phyloP scores from a whole-genome alignment of 2,113 vertebrate genomes.

The Oncorhynchus tshawytscha region DNA sequence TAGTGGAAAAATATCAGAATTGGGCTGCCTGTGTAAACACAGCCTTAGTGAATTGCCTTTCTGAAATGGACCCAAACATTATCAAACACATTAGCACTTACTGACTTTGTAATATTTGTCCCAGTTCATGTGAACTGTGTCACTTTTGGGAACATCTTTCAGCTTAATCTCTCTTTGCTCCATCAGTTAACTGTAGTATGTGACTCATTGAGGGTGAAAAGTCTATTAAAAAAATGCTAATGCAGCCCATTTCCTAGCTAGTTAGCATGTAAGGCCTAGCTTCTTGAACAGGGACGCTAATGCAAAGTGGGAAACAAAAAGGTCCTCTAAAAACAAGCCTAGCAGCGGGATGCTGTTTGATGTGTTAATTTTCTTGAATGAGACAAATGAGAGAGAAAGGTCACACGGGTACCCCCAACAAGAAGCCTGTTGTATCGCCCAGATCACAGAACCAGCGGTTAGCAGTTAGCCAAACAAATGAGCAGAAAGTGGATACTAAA shows the following conservation, averaged over 20 bases:
- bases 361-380: conserved; percentile 52
- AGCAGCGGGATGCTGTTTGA: conserved; percentile 51
- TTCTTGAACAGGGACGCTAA: conserved; percentile 17
- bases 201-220: conserved; percentile 15
- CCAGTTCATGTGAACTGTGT: too few relatives aligned
- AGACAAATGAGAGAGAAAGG: conserved; percentile 44
- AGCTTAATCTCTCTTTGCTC: not conserved
- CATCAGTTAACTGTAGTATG: not conserved
- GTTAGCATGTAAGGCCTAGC: not conserved
- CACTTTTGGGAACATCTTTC: too few relatives aligned
- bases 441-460: conserved; percentile 48
- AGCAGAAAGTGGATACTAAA: conserved; percentile 30
- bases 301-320: conserved; percentile 40
- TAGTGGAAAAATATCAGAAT: too few relatives aligned
- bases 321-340: conserved; percentile 38
- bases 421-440: conserved; percentile 4
- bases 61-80: too few relatives aligned
- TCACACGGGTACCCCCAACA: conserved; percentile 11
- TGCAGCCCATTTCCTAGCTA: not conserved
- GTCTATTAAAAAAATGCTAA: not conserved
- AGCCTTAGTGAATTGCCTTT: too few relatives aligned
- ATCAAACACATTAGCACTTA: too few relatives aligned
- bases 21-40: too few relatives aligned
- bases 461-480: conserved; percentile 39
- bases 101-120: too few relatives aligned